These are phyloP conservation scores for Bombus waltoni DNA, from an alignment of 1,140 invertebrate genomes.

Conservation along the genomic window DNA sequence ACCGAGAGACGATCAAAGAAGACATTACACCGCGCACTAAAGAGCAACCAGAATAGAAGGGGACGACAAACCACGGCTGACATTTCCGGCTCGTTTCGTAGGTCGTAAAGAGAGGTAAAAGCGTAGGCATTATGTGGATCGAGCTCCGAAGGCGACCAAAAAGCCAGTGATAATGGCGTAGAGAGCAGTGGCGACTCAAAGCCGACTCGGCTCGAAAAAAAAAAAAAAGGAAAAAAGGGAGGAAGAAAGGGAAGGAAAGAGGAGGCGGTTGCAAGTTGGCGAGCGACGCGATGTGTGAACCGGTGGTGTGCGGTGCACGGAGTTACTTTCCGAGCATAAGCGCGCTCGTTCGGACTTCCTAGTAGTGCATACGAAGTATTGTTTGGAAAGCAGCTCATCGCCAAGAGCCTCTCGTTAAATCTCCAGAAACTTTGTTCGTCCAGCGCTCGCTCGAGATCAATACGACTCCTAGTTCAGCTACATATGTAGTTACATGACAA, in stretches of 20 bases:
- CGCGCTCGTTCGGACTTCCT: constrained; percentile 25
- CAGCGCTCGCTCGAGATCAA: constrained; percentile 24
- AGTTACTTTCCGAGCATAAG: constrained; percentile 14
- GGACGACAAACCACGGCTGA: constrained; percentile 14
- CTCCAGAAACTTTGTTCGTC: constrained; percentile 40
- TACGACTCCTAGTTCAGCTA: constrained; percentile 30
- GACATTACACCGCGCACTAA: constrained; percentile 12
- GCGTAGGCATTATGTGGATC: constrained; percentile 18
- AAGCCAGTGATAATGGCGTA: constrained; percentile 34
- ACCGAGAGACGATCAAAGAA: constrained; percentile 23
- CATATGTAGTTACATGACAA: constrained; percentile 34
- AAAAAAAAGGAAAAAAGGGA: too few species aligned
- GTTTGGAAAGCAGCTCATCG: constrained; percentile 48
- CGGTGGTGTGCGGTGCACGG: not conserved
- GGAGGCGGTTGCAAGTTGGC: not conserved
- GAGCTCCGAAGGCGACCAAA: constrained; percentile 36
- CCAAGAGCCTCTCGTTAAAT: constrained; percentile 51
- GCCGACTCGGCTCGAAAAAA: not conserved
- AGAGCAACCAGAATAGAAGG: not conserved
- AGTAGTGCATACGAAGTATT: not conserved
- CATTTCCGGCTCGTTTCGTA: constrained; percentile 36
- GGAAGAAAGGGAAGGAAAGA: too few species aligned
- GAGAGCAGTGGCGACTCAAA: not conserved
- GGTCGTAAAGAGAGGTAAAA: constrained; percentile 31
- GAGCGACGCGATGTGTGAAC: not conserved